phyloP scores from a whole-genome alignment of 2,888 invertebrate genomes.

The Cantharis rustica region DNA sequence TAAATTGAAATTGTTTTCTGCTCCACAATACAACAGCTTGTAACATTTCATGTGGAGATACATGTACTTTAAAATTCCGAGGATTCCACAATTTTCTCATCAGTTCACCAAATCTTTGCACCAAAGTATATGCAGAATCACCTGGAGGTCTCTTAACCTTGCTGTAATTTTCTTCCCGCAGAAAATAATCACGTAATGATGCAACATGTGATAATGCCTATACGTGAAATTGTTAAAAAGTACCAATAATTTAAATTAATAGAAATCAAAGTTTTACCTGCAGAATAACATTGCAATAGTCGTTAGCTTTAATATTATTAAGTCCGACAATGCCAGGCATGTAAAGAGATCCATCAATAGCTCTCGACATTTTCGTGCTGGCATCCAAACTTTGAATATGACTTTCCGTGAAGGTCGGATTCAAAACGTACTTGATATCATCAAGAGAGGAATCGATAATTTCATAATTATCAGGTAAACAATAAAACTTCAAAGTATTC shows the following conservation, averaged over 20 bases:
- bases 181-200: slow-evolving; percentile 92
- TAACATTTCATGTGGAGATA: slow-evolving; percentile 99
- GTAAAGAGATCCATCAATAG: slow-evolving; percentile 96
- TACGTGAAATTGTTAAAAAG: slow-evolving; percentile 31
- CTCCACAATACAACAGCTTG: slow-evolving; percentile 98
- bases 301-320: slow-evolving; percentile 99
- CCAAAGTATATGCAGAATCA: slow-evolving; percentile 89
- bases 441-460: slow-evolving; percentile 94
- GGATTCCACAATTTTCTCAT: slow-evolving; percentile 99
- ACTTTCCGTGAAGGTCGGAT: slow-evolving; percentile 88
- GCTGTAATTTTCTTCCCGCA: slow-evolving; percentile 91
- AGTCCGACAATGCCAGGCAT: slow-evolving; percentile 97
- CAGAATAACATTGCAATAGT: slow-evolving; percentile 98
- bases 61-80: slow-evolving; percentile 98
- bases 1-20: slow-evolving; percentile 96
- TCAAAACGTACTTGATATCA: slow-evolving; percentile 97
- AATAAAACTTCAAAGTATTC: slow-evolving; percentile 96
- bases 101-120: slow-evolving; percentile 92
- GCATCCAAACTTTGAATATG: slow-evolving; percentile 84
- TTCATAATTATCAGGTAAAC: slow-evolving; percentile 99
- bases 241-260: too few species aligned
- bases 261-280: slow-evolving; percentile 64
- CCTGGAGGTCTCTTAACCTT: slow-evolving; percentile 91
- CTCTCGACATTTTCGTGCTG: slow-evolving; percentile 85
- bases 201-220: slow-evolving; percentile 94